Evolutionary conservation across 2,797 vertebrate species (phyloP).

Genomic region (Gymnothorax reevesii): DNA sequence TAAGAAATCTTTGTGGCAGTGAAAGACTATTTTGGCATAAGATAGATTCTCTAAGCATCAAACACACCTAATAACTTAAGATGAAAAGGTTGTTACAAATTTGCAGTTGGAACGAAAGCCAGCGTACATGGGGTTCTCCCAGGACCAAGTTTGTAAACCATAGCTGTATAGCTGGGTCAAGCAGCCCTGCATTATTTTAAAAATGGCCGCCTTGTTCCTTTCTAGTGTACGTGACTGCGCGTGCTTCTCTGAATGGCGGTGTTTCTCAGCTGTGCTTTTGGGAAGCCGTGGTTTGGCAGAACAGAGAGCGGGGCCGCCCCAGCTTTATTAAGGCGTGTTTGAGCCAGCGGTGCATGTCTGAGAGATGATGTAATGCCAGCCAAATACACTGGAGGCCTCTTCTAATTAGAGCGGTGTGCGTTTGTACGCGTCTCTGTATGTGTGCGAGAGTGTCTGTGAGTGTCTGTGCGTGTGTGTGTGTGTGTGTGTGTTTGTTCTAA

Average conservation of each 20-base stretch:
- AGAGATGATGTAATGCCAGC: constrained; percentile 21
- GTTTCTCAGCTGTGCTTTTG: neutral
- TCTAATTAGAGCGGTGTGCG: constrained; percentile 11
- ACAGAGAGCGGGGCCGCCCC: neutral
- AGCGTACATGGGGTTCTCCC: too few species aligned
- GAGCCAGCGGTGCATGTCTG: constrained; percentile 13
- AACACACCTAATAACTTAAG: too few species aligned
- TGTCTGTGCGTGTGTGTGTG: neutral
- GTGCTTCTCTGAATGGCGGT: neutral
- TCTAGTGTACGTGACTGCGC: neutral
- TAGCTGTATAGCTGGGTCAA: too few species aligned
- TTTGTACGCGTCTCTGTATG: neutral
- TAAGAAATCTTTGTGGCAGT: too few species aligned
- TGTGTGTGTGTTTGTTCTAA: neutral
- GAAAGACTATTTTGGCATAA: too few species aligned
- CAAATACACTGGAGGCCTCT: constrained; percentile 16
- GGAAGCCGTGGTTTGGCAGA: constrained; percentile 7
- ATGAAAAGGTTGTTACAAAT: too few species aligned
- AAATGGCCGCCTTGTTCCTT: neutral
- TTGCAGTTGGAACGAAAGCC: too few species aligned
- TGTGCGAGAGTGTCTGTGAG: neutral
- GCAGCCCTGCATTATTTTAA: neutral
- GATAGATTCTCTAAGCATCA: too few species aligned
- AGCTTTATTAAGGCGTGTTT: constrained; percentile 7
- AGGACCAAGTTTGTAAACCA: too few species aligned